Percentiles rank a stretch among this genome's conserved stretches.
These are phyloP conservation scores for Oeneis ivallda DNA, from an alignment of 2,888 invertebrate genomes.

Conservation along the genomic window DNA sequence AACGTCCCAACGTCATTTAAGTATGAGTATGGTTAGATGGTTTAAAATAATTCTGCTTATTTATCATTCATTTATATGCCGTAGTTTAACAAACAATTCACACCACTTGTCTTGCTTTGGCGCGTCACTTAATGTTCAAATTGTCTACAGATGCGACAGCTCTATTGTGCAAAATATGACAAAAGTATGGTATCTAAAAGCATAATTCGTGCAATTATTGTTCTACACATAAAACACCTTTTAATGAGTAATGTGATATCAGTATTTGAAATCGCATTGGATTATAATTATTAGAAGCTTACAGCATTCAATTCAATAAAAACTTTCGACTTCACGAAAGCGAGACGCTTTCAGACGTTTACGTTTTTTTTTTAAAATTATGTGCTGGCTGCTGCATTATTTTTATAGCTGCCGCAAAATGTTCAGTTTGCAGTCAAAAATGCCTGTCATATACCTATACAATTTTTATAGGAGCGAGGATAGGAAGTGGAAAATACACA, in stretches of 20 bases:
- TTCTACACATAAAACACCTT: not conserved
- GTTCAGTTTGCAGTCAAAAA: not conserved
- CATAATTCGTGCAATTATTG: not conserved
- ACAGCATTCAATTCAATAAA: not conserved
- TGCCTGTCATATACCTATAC: not conserved
- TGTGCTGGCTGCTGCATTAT: not conserved
- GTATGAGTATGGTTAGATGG: not conserved
- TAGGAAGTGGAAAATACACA: conserved; percentile 4
- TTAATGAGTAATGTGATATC: not conserved
- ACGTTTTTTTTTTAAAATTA: not conserved
- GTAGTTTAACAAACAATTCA: not conserved
- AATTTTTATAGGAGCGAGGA: not conserved
- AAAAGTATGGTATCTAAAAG: not conserved
- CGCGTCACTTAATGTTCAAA: conserved; percentile 6
- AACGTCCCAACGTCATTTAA: too few species aligned
- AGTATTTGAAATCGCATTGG: not conserved
- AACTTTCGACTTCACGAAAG: not conserved
- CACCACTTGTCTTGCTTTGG: not conserved
- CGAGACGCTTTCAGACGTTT: not conserved
- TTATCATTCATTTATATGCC: not conserved
- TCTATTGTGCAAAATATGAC: not conserved
- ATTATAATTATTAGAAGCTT: too few species aligned
- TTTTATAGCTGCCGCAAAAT: conserved; percentile 1
- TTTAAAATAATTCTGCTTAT: not conserved
- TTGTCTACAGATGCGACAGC: conserved; percentile 2